Evolutionary conservation across 2,888 invertebrate genomes (phyloP).

Genomic region (Teleogryllus oceanicus): DNA sequence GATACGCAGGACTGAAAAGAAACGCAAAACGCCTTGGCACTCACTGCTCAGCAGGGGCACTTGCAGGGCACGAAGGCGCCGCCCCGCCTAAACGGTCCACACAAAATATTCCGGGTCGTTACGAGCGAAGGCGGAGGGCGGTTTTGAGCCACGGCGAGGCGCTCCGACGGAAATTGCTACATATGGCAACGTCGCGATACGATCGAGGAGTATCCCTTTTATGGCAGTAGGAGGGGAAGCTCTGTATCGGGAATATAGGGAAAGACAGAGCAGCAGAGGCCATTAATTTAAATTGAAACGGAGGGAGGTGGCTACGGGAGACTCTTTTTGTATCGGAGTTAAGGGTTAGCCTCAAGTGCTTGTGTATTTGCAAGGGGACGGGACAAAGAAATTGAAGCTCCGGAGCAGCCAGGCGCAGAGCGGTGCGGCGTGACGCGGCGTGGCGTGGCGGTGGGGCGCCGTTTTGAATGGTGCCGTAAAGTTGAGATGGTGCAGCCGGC

Average conservation of each 20-base stretch:
- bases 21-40: no score
- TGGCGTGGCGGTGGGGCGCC: no score
- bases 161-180: slow-evolving; percentile 18
- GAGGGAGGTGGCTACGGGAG: neutral
- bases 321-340: neutral
- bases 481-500: neutral
- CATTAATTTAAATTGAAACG: slow-evolving; percentile 18
- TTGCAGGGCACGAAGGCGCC: neutral
- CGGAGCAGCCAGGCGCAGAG: neutral
- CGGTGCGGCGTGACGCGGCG: no score
- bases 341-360: slow-evolving; percentile 18
- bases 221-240: neutral
- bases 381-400: neutral
- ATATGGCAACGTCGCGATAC: slow-evolving; percentile 10
- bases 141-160: neutral
- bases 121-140: neutral
- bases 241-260: neutral
- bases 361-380: slow-evolving; percentile 18
- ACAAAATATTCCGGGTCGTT: neutral
- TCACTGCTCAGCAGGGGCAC: neutral
- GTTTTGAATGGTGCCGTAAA: neutral
- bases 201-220: neutral
- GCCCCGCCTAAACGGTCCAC: neutral
- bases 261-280: slow-evolving; percentile 1
- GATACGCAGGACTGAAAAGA: no score